A percentile compares a stretch with the other conserved stretches of the same genome.
Evolutionary conservation across 2,113 vertebrate species (phyloP).

Genomic region (Acanthisitta chloris): DNA sequence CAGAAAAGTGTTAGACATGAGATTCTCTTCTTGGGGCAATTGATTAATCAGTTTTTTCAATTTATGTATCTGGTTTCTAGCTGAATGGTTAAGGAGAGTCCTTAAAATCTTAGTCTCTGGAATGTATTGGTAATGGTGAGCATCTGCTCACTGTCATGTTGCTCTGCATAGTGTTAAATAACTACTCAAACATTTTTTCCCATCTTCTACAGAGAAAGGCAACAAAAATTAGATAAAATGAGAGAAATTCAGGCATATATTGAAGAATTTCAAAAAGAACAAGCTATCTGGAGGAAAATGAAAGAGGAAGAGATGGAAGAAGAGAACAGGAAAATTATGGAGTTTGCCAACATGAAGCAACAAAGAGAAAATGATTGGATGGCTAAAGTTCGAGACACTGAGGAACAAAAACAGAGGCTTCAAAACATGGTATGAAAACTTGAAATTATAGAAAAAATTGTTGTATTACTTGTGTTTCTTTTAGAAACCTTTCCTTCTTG

Average conservation of each 20-base stretch:
- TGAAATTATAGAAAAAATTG: background rate
- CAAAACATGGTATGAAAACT: slow-evolving; percentile 76
- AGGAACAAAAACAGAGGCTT: slow-evolving; percentile 80
- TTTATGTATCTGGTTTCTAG: background rate
- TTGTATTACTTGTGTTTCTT: background rate
- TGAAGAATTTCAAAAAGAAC: slow-evolving; percentile 86
- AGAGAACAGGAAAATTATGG: slow-evolving; percentile 87
- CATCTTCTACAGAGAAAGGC: slow-evolving; percentile 76
- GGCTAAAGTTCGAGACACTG: slow-evolving; percentile 77
- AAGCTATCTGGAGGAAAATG: slow-evolving; percentile 80
- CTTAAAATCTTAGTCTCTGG: background rate
- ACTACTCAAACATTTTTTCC: background rate
- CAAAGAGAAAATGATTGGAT: slow-evolving; percentile 76
- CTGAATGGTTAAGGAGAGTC: background rate
- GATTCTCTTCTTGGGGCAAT: background rate
- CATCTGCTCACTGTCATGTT: background rate
- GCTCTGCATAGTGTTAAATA: background rate
- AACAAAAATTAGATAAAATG: slow-evolving; percentile 85
- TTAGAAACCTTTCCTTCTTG: background rate
- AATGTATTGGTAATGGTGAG: background rate
- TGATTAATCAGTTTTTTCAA: background rate
- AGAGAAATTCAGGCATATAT: slow-evolving; percentile 79
- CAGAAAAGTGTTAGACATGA: background rate
- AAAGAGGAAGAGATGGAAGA: slow-evolving; percentile 87
- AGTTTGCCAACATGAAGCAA: slow-evolving; percentile 78